Evolutionary conservation across 2,113 vertebrate genomes (phyloP), one percentile per base, ranked within the genome.

Genomic region (Cacatua alba): DNA sequence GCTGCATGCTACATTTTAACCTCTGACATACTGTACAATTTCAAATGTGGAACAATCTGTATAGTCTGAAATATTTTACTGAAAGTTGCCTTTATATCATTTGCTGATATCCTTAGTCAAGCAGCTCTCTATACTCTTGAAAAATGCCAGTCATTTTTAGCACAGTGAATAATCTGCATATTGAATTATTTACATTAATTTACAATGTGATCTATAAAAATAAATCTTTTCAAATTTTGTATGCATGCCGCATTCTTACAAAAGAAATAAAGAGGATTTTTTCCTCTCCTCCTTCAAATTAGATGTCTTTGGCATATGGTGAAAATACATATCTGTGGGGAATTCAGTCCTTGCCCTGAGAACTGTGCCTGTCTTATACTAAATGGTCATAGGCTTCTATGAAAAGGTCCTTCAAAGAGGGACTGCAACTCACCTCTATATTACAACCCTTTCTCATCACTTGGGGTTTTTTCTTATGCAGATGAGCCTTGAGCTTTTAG

Each of bases 111-210:
- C 49, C 67, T 70, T 82, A 78, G 64, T 39, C 39, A 86, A 84
- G 64, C 31, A 68, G 28, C 37, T 90, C 35, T 84, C 31, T 82
- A 69, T 79, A 41, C 7, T n/a, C 62, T 78, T 88, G 72, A 88
- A 95, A 95, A 93, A 91, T 81, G 83, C 52, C 82, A 93, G 55
- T 86, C 79, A 76, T 75, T 89, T 94, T 84, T 81, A 85, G 48
- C 55, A 84, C 60, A 92, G 44, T 89, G 62, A 89, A 87, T 80
- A 93, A 90, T 84, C 77, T 74, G 10, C 68, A 19, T 74, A 69
- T 86, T 96, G 71, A 94, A 90, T 96, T 90, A 95, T 95, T 96
- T 95, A 92, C 86, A 79, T 88, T 94, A 88, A 92, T 86, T 93
- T 96, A 23, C 74, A 85, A 71, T 2, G 9, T 75, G 46, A 55